Evolutionary conservation across 1,140 invertebrate species (phyloP).

Genomic region (Eumaeus atala): DNA sequence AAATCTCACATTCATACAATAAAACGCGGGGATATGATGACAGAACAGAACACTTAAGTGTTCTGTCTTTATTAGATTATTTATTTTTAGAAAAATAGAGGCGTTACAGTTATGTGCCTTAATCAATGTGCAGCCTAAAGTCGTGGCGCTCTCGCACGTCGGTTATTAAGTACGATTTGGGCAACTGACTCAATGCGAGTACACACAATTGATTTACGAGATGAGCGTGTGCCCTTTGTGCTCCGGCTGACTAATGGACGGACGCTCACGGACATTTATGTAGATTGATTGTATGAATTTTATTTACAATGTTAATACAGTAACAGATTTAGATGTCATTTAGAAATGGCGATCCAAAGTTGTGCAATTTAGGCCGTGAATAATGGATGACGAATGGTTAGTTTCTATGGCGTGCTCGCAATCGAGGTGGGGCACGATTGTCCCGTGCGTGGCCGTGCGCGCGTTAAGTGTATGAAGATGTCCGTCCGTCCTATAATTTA

Average conservation of each 20-base stretch:
- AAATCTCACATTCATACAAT: no score
- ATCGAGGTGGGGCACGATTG: slow-evolving; percentile 50
- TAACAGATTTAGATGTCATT: slow-evolving; percentile 75
- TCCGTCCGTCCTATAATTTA: no score
- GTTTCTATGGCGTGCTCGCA: slow-evolving; percentile 53
- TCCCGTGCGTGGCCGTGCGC: slow-evolving; percentile 13
- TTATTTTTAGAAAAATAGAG: no score
- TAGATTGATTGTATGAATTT: slow-evolving; percentile 75
- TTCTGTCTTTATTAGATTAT: no score
- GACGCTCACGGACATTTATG: slow-evolving; percentile 73
- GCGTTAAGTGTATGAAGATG: background rate
- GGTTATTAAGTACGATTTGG: slow-evolving; percentile 63
- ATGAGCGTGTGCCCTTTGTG: slow-evolving; percentile 72
- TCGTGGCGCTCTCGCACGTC: slow-evolving; percentile 18
- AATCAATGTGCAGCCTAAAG: no score
- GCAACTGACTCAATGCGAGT: slow-evolving; percentile 56
- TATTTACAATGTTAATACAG: slow-evolving; percentile 74
- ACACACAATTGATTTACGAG: slow-evolving; percentile 71
- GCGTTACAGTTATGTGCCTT: no score
- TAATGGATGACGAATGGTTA: slow-evolving; percentile 71
- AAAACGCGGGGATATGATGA: no score
- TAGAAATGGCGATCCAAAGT: slow-evolving; percentile 73
- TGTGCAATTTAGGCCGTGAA: slow-evolving; percentile 73
- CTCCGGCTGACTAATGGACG: slow-evolving; percentile 70
- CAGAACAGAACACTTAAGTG: no score